Base-by-base conservation (phyloP, 2,113 vertebrate genomes). In the Chitala chitala region DNA sequence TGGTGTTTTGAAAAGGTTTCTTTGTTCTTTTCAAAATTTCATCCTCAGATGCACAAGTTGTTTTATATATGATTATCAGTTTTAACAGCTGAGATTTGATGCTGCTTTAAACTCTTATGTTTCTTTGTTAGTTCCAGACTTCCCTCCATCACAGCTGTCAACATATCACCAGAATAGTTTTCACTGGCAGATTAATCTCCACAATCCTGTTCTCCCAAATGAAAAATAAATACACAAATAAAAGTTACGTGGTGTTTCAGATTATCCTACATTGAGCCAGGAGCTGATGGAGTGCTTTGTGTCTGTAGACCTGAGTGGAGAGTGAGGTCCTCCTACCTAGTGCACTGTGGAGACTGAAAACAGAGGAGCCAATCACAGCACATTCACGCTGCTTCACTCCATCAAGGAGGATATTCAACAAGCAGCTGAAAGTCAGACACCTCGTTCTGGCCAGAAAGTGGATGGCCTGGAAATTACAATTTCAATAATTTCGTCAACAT, bases 401-500 rank as follows among this genome's bases (percentile, higher is more conserved):
- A n/a, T 17, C 29, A 31, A 5, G 71, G 69, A 61, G 77, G 80
- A 81, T 81, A 77, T 79, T 71, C 17, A 17, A 42, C 71, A 26
- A 72, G 12, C 51, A 76, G 56, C 80, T 55, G 71, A 77, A 82
- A 77, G 64, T 38, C 75, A 73, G 58, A 0, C 1, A 40, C 75
- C 66, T 70, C 58, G 36, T 46, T 63, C 44, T 42, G 42, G 15
- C 82, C 82, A 65, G 82, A 76, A 56, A 76, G 72, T 56, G 74
- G 77, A 75, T 75, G 78, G 76, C 50, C 79, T 68, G 24, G 58
- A 78, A 85, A 87, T 61, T 10, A 76, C 76, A 84, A 82, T 81
- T 74, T 88, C 84, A 89, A 84, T 84, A 82, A 83, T 79, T 79
- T 86, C 84, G 82, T 86, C 83, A 83, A 81, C 31, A 4, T 66